Base-by-base conservation (phyloP, 2,113 vertebrate species). In the Thryonomys swinderianus region DNA sequence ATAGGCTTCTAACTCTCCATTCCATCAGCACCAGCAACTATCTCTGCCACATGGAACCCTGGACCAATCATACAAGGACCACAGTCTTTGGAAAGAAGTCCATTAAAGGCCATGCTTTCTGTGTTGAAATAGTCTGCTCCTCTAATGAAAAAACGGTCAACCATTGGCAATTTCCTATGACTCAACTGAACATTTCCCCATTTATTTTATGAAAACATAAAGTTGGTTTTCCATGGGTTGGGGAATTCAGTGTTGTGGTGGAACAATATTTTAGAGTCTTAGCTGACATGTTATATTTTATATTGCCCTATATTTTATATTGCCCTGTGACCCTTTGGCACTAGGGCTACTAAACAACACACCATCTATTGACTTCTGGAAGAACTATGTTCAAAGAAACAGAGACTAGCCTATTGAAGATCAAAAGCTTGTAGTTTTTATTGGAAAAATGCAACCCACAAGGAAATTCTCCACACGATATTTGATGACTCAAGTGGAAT, bases 141-240 rank as follows among this genome's bases (percentile, higher is more conserved):
- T 42, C 53, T 55, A 40, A 32, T 89, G 48, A 91, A 88, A 91
- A n/a, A 64, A 73, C 34, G 7, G n/a, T 13, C 34, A 81, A 45
- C 7, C 10, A 59, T 30, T 10, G 82, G 25, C 27, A 69, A 18
- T 92, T 86, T 69, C 57, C 20, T 21, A 48, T 37, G 82, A 87
- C 9, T 94, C 57, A 90, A 53, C 25, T 42, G 51, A 89, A 34
- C 62, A 2, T 30, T 92, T 82, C 5, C 37, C 57, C 69, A 17
- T 85, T 92, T 73, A 62, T 84, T 90, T 80, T 53, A 64, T 87
- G 86, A 93, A 90, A 80, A 45, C 37, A 76, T 62, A 67, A 57
- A n/a, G 2, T 55, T 94, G 48, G 30, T 67, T 69, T 61, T 27
- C 17, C 3, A 37, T 4, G 37, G 82, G 4, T 66, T 69, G 12